phyloP scores from a whole-genome alignment of 2,113 vertebrate genomes.

The Falco punctatus region DNA sequence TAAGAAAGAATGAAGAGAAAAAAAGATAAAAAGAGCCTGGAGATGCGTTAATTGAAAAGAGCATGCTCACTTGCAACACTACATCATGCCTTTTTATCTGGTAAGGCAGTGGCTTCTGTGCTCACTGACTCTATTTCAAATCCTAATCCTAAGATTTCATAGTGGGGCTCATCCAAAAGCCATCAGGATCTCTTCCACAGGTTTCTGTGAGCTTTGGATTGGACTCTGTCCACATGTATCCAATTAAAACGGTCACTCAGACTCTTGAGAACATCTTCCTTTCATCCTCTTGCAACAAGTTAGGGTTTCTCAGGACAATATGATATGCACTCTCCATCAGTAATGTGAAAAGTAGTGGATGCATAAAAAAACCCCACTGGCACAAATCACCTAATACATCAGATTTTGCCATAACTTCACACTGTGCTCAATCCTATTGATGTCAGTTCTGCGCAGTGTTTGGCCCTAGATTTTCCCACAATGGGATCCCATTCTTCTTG shows the following conservation, averaged over 20 bases:
- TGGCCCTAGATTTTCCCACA: slow-evolving; percentile 60
- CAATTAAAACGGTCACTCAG: not conserved
- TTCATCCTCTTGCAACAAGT: slow-evolving; percentile 3
- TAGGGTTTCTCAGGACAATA: not conserved
- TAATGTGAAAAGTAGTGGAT: not conserved
- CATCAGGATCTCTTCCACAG: not conserved
- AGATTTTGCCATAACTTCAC: slow-evolving; percentile 62
- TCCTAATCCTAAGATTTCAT: not conserved
- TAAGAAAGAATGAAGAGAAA: not conserved
- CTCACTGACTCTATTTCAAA: not conserved
- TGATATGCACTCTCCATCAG: not conserved
- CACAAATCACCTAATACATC: not conserved
- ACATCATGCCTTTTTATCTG: not conserved
- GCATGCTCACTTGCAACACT: not conserved
- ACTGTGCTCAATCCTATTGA: slow-evolving; percentile 51
- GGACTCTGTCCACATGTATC: not conserved
- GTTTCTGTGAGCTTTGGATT: not conserved
- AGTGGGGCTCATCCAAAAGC: not conserved
- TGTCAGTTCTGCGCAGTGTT: slow-evolving; percentile 30
- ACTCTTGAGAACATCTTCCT: not conserved
- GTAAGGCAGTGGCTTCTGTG: not conserved
- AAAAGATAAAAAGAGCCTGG: not conserved
- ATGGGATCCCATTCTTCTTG: slow-evolving; percentile 48
- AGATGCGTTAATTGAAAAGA: not conserved
- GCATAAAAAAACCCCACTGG: not conserved